phyloP scores from a whole-genome alignment of 2,113 vertebrate genomes.

The Daboia siamensis region DNA sequence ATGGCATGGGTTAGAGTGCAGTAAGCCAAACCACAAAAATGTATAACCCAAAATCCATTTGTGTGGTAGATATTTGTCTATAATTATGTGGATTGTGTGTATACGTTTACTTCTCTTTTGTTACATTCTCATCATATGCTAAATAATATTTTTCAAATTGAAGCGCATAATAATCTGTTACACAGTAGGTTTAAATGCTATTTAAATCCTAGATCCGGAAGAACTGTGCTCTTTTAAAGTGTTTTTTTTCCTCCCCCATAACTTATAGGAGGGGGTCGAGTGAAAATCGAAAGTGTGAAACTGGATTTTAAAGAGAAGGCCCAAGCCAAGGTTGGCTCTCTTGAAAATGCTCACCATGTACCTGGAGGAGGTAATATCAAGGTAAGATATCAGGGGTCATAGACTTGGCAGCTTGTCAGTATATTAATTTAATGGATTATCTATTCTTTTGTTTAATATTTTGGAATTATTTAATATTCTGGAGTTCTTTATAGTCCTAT shows the following conservation, averaged over 20 bases:
- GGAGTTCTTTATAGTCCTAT: neutral
- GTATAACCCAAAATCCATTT: neutral
- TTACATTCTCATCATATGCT: neutral
- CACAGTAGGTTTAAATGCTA: neutral
- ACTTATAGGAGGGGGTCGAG: conserved; percentile 85
- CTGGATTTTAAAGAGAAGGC: conserved; percentile 99
- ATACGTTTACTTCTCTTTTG: neutral
- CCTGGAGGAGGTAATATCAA: conserved; percentile 86
- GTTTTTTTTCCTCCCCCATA: conserved; percentile 37
- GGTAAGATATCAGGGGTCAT: conserved; percentile 68
- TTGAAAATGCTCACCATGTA: conserved; percentile 90
- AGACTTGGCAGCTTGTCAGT: neutral
- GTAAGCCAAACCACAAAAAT: neutral
- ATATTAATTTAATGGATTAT: neutral
- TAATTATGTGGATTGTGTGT: neutral
- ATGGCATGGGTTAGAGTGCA: neutral
- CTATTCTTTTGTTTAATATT: neutral
- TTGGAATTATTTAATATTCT: neutral
- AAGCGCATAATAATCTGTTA: neutral
- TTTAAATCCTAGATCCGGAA: neutral
- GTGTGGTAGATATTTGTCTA: neutral
- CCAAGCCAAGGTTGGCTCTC: conserved; percentile 95
- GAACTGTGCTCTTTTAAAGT: neutral
- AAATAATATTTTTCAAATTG: neutral
- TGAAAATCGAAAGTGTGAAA: conserved; percentile 95